These are phyloP conservation scores for Drosophila miranda DNA, from an alignment of 1,140 invertebrate genomes.

Conservation along the genomic window DNA sequence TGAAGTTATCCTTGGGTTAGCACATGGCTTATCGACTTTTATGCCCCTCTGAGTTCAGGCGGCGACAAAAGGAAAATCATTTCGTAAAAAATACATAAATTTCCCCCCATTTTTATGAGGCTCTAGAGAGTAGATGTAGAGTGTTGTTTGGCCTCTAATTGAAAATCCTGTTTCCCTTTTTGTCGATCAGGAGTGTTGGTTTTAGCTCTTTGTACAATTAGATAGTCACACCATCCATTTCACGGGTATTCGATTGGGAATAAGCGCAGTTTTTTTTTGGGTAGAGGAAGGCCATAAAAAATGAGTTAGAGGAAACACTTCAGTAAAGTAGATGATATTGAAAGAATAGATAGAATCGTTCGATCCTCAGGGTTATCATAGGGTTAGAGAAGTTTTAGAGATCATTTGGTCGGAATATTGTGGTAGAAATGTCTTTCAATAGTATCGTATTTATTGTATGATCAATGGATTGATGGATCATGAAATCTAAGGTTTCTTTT, in stretches of 20 bases:
- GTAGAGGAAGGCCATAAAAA: neutral
- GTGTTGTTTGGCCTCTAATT: constrained; percentile 25
- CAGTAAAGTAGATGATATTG: no score
- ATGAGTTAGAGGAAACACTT: no score
- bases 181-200: constrained; percentile 23
- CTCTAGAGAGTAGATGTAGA: neutral
- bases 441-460: no score
- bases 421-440: no score
- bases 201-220: constrained; percentile 26
- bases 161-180: constrained; percentile 30
- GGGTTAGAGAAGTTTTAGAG: no score
- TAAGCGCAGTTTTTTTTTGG: constrained; percentile 16
- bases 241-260: neutral
- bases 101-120: constrained; percentile 49
- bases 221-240: constrained; percentile 40
- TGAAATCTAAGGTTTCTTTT: no score
- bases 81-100: constrained; percentile 55
- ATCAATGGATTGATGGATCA: no score
- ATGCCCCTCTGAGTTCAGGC: constrained; percentile 2
- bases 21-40: constrained; percentile 31
- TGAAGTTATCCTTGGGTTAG: constrained; percentile 54
- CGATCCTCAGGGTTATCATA: no score
- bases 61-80: constrained; percentile 54
- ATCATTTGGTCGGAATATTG: no score
- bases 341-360: no score